phyloP scores from a whole-genome alignment of 2,113 vertebrate genomes.

The Gallinago media region DNA sequence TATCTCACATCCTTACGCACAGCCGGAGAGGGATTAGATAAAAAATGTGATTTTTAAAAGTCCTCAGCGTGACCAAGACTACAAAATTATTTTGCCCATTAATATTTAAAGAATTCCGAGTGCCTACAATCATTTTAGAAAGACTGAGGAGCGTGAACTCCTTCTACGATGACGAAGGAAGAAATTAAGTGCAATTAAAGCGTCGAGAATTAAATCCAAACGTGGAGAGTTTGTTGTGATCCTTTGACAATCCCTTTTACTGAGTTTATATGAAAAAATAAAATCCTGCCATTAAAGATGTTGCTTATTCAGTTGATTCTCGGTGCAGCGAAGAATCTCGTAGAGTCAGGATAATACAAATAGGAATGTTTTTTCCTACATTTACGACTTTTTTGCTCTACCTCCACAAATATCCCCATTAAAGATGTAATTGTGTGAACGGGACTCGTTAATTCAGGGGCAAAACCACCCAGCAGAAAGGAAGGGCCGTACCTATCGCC shows the following conservation, averaged over 20 bases:
- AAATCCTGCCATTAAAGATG: not conserved
- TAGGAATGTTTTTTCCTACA: not conserved
- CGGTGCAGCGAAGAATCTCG: rapidly evolving
- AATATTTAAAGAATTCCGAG: not conserved
- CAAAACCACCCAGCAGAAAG: not conserved
- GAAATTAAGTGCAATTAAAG: not conserved
- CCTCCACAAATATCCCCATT: not conserved
- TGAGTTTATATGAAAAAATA: not conserved
- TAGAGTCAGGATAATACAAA: not conserved
- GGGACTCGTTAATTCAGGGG: rapidly evolving
- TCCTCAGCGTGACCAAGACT: rapidly evolving
- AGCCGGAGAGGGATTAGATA: not conserved
- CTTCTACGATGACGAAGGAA: rapidly evolving
- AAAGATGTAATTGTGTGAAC: rapidly evolving
- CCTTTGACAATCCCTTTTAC: not conserved
- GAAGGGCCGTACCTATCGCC: not conserved
- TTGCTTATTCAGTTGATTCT: not conserved
- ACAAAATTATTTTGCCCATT: not conserved
- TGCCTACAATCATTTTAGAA: not conserved
- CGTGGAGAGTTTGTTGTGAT: rapidly evolving
- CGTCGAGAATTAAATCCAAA: not conserved
- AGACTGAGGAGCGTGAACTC: not conserved
- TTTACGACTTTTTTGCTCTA: rapidly evolving
- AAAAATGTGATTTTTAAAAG: not conserved
- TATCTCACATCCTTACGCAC: rapidly evolving